Evolutionary conservation across 2,797 vertebrate genomes (phyloP), one percentile per base, ranked within the genome.

Genomic region (Oryzias sinensis): DNA sequence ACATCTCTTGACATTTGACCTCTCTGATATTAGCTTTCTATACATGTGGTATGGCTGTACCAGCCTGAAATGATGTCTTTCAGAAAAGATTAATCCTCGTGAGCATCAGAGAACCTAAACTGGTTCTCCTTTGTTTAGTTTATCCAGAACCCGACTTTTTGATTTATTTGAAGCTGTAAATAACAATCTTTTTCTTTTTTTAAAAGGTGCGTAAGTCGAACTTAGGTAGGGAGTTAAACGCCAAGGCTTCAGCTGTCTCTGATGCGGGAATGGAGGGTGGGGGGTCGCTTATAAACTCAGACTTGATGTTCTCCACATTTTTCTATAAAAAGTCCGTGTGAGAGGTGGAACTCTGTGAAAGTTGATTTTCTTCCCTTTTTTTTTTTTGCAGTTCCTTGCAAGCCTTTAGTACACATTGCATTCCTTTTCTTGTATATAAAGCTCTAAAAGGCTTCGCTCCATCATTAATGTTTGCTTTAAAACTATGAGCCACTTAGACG

Each of bases 1-100:
- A 81, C 82, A 42, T 6, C 43, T 14, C 46, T 14, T 51, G 58
- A 77, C 76, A 67, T 29, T 16, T 74, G 70, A 80, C 77, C 77
- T 77, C 4, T 68, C 37, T 0, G 0, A 57, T n/a, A 65, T 74
- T 44, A 37, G 29, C 50, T 24, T 27, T 48, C 27, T 44, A 42
- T 51, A 56, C 43, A 47, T 50, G 47, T 46, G 59, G 13, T 55
- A 29, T 2, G 5, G 53, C 48, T 49, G 47, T 44, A 22, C 49
- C 49, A 22, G 14, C 2, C 49, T 3, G n/a, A 62, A 6, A 37
- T 22, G 1, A 43, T 9, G 1, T 43, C n/a, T 43, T 56, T 54
- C 17, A 6, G 56, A 56, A 50, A 14, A 43, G 51, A 42, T 6
- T 2, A 24, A n/a, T 56, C 18, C 45, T 42, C 27, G 53, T 40